Percentiles rank a stretch among this genome's conserved stretches.
phyloP scores from a whole-genome alignment of 2,888 invertebrate genomes.

The Exocentrus adspersus region DNA sequence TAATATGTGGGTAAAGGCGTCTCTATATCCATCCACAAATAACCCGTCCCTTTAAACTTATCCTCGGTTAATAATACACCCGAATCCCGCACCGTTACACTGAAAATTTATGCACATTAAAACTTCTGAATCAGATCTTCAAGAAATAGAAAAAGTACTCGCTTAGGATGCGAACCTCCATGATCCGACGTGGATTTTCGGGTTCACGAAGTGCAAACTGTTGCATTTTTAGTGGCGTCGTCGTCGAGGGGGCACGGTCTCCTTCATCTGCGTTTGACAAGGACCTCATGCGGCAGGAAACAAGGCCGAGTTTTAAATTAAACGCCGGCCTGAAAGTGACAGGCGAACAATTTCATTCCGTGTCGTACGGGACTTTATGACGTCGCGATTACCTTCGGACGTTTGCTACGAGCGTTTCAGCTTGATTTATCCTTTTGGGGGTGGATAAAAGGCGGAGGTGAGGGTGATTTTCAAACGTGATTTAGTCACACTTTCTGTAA shows the following conservation, averaged over 20 bases:
- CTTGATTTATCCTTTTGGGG: conserved; percentile 50
- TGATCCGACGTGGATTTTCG: too few relatives aligned
- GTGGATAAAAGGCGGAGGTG: too few relatives aligned
- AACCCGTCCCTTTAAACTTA: conserved; percentile 45
- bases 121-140: too few relatives aligned
- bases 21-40: too few relatives aligned
- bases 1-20: conserved; percentile 41
- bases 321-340: conserved; percentile 57
- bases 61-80: too few relatives aligned
- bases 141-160: too few relatives aligned
- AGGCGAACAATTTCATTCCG: conserved; percentile 55
- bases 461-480: too few relatives aligned
- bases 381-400: conserved; percentile 56
- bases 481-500: too few relatives aligned
- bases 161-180: too few relatives aligned
- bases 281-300: conserved; percentile 56
- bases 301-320: conserved; percentile 58
- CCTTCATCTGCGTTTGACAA: conserved; percentile 54
- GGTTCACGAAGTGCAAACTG: not conserved
- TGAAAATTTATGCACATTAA: too few relatives aligned
- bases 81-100: too few relatives aligned
- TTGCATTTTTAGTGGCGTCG: conserved; percentile 29
- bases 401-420: conserved; percentile 50
- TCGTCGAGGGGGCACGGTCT: conserved; percentile 49
- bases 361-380: conserved; percentile 58